A percentile compares a stretch with the other conserved stretches of the same genome.
Conservation (phyloP, 2,113 vertebrate species). For the Otocyon megalotis region DNA sequence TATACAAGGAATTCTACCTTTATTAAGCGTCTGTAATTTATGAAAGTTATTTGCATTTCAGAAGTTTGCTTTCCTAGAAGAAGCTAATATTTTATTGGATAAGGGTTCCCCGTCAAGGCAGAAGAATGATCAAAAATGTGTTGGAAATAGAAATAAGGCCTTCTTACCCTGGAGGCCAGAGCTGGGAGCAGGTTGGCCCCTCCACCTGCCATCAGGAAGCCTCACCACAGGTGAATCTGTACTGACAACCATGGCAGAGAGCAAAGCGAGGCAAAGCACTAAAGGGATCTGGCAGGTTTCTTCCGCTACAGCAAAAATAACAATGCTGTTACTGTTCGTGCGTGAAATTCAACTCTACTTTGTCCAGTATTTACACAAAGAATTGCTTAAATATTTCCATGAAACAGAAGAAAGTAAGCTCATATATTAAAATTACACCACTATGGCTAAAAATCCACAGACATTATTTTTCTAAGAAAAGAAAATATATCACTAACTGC, state of each 20-base stretch:
- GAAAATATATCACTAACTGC: background rate
- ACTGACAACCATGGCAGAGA: accelerated
- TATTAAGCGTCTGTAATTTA: background rate
- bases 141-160: background rate
- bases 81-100: background rate
- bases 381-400: background rate
- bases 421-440: background rate
- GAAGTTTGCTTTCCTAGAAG: background rate
- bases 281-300: background rate
- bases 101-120: background rate
- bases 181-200: background rate
- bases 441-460: background rate
- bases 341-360: background rate
- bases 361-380: background rate
- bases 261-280: accelerated
- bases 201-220: background rate
- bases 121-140: background rate
- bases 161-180: background rate
- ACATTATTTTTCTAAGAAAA: background rate
- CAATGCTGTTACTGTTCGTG: accelerated
- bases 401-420: background rate
- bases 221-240: background rate
- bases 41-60: background rate
- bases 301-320: accelerated
- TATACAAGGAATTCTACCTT: background rate